A percentile compares a stretch with the other conserved stretches of the same genome.
Evolutionary conservation across 2,113 vertebrate genomes (phyloP).

Genomic region (Alces alces): DNA sequence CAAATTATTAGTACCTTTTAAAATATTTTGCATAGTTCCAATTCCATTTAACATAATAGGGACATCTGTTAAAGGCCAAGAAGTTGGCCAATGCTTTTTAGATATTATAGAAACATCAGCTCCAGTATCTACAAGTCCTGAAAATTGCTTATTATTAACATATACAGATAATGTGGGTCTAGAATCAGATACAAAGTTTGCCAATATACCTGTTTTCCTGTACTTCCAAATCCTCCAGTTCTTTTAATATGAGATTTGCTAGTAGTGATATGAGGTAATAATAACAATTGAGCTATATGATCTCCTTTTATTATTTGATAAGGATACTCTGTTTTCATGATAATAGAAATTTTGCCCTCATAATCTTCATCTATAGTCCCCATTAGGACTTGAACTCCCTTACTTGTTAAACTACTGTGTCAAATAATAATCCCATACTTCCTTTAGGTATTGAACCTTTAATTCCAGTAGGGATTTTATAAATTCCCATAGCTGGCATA

Average conservation of each 20-base stretch:
- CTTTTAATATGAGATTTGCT: neutral
- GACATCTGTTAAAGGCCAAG: neutral
- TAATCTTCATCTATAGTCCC: neutral
- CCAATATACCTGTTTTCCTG: neutral
- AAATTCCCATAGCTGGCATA: neutral
- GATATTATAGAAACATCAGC: neutral
- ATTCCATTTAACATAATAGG: neutral
- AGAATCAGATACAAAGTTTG: neutral
- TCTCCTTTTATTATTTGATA: neutral
- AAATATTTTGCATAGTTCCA: neutral
- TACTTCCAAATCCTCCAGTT: neutral
- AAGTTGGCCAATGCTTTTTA: neutral
- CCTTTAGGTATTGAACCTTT: neutral
- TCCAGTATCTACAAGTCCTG: neutral
- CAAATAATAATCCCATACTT: neutral
- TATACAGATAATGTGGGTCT: neutral
- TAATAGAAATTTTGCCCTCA: neutral
- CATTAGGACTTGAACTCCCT: neutral
- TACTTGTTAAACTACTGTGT: neutral
- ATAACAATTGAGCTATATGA: neutral
- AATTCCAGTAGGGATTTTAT: neutral
- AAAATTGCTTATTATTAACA: neutral
- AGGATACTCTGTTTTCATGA: neutral
- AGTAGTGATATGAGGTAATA: neutral
- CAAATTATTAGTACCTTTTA: neutral